Evolutionary conservation across 1,140 invertebrate genomes (phyloP).

Genomic region (Chrysoperla carnea): DNA sequence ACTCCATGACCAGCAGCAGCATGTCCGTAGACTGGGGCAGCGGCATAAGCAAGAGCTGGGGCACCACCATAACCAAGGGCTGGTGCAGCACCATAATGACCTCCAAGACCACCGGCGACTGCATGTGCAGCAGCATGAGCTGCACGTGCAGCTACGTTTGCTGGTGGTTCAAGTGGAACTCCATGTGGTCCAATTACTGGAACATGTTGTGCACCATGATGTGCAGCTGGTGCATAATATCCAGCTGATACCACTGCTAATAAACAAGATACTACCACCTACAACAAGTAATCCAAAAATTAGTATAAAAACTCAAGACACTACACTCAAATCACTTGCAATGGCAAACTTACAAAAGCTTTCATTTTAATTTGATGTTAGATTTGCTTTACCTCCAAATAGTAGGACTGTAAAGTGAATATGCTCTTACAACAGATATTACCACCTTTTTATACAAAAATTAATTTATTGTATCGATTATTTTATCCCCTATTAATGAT

Average conservation of each 20-base stretch:
- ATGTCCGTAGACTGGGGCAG: conserved; percentile 3
- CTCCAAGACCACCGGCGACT: conserved; percentile 8
- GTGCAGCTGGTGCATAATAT: not conserved
- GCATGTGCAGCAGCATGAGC: conserved; percentile 3
- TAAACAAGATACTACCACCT: not conserved
- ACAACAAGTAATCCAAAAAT: too few species aligned
- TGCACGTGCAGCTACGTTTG: conserved; percentile 1
- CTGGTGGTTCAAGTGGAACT: conserved; percentile 1
- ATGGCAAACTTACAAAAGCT: too few species aligned
- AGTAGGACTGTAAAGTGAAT: too few species aligned
- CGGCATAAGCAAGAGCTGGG: conserved; percentile 7
- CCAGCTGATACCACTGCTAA: not conserved
- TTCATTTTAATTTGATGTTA: too few species aligned
- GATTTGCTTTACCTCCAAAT: too few species aligned
- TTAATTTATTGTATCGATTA: too few species aligned
- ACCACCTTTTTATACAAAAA: too few species aligned
- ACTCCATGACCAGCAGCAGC: too few species aligned
- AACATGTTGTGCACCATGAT: not conserved
- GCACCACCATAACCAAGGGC: conserved; percentile 6
- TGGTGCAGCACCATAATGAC: conserved; percentile 10
- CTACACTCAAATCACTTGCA: too few species aligned
- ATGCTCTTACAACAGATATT: too few species aligned
- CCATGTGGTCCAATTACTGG: conserved; percentile 2
- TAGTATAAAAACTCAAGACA: too few species aligned
- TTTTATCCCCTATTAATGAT: too few species aligned